Percentiles rank a stretch among this genome's conserved stretches.
Evolutionary conservation across 2,113 vertebrate genomes (phyloP).

Genomic region (Noturus placidus): DNA sequence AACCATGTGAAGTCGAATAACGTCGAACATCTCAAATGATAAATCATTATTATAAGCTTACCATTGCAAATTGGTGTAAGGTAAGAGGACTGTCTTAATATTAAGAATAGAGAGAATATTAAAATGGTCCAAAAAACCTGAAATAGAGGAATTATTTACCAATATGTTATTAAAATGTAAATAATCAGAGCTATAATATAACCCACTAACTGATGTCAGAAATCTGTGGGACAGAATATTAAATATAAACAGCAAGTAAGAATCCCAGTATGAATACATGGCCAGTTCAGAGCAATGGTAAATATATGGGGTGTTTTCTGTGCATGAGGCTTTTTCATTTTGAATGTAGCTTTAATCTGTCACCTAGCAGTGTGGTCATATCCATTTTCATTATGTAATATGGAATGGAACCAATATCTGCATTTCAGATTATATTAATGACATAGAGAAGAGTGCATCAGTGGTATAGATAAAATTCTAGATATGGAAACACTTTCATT

Average conservation of each 20-base stretch:
- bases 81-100: too few relatives aligned
- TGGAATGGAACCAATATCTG: background rate
- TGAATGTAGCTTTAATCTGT: background rate
- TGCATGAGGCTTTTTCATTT: background rate
- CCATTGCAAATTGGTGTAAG: too few relatives aligned
- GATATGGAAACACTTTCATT: background rate
- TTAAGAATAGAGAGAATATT: too few relatives aligned
- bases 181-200: background rate
- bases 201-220: background rate
- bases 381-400: background rate
- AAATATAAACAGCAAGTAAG: background rate
- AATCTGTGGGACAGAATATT: background rate
- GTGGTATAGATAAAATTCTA: background rate
- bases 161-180: background rate
- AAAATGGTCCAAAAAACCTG: too few relatives aligned
- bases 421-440: background rate
- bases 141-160: background rate
- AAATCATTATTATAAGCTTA: too few relatives aligned
- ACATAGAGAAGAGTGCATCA: too few relatives aligned
- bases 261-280: background rate
- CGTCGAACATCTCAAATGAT: too few relatives aligned
- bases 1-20: too few relatives aligned
- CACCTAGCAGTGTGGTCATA: background rate
- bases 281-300: background rate
- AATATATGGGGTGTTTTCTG: background rate